A percentile compares a stretch with the other conserved stretches of the same genome.
Conservation (phyloP, 1,140 invertebrate species). For the Danaus plexippus region DNA sequence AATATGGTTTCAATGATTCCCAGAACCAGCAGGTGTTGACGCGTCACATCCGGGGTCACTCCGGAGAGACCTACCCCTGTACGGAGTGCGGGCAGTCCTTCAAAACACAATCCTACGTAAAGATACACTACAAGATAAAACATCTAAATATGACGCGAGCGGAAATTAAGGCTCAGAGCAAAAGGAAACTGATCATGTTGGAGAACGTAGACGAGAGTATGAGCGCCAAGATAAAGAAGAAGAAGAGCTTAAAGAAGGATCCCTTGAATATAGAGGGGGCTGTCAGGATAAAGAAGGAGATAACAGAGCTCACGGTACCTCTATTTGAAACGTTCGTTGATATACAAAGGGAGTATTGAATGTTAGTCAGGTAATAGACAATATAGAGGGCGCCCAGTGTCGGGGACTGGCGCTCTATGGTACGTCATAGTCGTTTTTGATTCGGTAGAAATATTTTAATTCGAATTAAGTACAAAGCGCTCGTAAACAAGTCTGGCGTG, state of each 20-base stretch:
- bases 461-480: too few relatives aligned
- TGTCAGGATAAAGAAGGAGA: conserved; percentile 17
- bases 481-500: too few relatives aligned
- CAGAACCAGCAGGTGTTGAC: conserved; percentile 42
- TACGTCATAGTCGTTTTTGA: too few relatives aligned
- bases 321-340: conserved; percentile 33
- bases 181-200: conserved; percentile 25
- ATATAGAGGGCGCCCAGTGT: too few relatives aligned
- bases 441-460: too few relatives aligned
- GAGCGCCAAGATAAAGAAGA: conserved; percentile 3
- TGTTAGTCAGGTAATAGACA: background rate
- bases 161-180: conserved; percentile 26
- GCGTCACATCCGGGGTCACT: conserved; percentile 33
- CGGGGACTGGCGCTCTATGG: too few relatives aligned
- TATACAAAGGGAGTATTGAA: conserved; percentile 24
- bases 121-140: conserved; percentile 40
- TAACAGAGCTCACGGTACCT: conserved; percentile 18
- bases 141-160: conserved; percentile 40
- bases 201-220: conserved; percentile 8
- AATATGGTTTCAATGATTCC: background rate
- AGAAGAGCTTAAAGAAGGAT: background rate
- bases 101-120: conserved; percentile 38
- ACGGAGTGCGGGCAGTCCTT: conserved; percentile 35
- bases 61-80: conserved; percentile 34
- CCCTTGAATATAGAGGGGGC: conserved; percentile 13